These are phyloP conservation scores for Eupithecia abbreviata DNA, from an alignment of 2,888 invertebrate genomes.

Conservation along the genomic window DNA sequence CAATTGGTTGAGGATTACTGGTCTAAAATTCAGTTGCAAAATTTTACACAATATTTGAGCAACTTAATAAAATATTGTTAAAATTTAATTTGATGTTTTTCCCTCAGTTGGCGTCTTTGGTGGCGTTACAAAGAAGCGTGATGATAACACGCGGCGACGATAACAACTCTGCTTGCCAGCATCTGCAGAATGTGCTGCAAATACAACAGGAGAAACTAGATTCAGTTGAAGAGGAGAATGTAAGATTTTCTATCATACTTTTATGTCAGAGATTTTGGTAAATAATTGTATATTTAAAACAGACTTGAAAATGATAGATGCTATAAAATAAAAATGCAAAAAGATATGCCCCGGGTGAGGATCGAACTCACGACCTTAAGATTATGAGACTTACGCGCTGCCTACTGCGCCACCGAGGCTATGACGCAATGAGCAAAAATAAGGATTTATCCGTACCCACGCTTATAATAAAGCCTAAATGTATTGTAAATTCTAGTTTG, in stretches of 20 bases:
- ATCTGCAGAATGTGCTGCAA: constrained; percentile 73
- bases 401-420: constrained; percentile 94
- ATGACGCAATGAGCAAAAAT: constrained; percentile 19
- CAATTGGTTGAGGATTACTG: no score
- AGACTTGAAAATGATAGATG: not conserved
- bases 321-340: constrained; percentile 11
- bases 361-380: constrained; percentile 98
- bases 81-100: constrained; percentile 2
- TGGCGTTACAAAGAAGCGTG: constrained; percentile 73
- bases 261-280: not conserved
- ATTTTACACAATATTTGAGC: no score
- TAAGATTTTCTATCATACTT: constrained; percentile 48
- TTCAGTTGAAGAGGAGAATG: constrained; percentile 73
- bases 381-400: constrained; percentile 96
- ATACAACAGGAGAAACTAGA: constrained; percentile 72
- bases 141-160: constrained; percentile 57
- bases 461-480: no score
- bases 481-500: no score
- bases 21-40: no score
- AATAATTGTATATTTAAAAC: not conserved
- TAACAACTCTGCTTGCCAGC: constrained; percentile 68
- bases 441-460: not conserved
- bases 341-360: constrained; percentile 92
- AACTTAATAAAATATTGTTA: no score
- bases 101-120: constrained; percentile 66